Evolutionary conservation across 2,797 vertebrate genomes (phyloP), one percentile per base, ranked within the genome.

Genomic region (Sylvilagus floridanus): DNA sequence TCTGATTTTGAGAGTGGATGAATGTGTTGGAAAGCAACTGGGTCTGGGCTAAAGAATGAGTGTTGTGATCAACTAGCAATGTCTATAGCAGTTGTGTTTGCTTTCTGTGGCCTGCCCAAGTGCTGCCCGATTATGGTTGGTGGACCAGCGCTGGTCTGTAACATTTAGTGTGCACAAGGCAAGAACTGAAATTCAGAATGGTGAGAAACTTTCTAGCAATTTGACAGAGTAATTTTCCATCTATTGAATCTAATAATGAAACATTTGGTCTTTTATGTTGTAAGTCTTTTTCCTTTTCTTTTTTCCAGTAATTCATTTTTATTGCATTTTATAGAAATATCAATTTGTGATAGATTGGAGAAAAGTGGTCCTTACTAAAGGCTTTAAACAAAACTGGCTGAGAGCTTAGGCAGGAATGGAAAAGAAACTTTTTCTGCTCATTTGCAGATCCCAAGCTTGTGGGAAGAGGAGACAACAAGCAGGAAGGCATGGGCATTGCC

Each of bases 191-290:
- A 92, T 22, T 52, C 37, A 90, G 65, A 22, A 12, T 54, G 28
- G 84, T 94, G 84, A 91, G 42, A 85, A 87, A 60, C 13, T 35
- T 85, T 82, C 52, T 52, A 87, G 62, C 42, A 69, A 60, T 66
- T 62, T 68, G 52, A 88, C 52, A 76, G 26, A 54, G 16, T 89
- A 82, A 77, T 72, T 94, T 95, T 69, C 82, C 71, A 35, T 68
- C n/a, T 86, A 66, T 72, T 95, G 87, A 91, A 86, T 84, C 52
- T 22, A 93, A 86, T 52, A 83, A 88, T 88, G 65, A 92, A 88
- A 83, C 9, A 86, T 50, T 63, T 22, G 69, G 66, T 84, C 50
- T 92, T 95, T 92, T 71, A 78, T 78, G 95, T 83, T 86, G 66
- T 35, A 90, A 35, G 54, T 68, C 14, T 88, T 62, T 47, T 69